These are phyloP conservation scores for Rhinopomastus cyanomelas DNA, from an alignment of 2,113 vertebrate species.

Conservation along the genomic window DNA sequence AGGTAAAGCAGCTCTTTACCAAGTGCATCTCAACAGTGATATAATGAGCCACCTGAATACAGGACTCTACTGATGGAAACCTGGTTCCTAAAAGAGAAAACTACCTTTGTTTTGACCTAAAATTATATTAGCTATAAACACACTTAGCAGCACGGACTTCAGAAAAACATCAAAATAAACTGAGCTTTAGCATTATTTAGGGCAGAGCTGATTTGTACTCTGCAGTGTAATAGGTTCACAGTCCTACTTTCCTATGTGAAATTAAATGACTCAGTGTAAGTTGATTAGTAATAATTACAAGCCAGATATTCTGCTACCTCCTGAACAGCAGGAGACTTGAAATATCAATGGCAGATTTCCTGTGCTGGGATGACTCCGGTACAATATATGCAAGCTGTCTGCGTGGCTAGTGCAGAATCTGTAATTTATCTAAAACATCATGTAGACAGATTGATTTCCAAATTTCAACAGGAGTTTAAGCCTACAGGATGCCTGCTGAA, in stretches of 20 bases:
- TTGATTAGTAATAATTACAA: slow-evolving; percentile 48
- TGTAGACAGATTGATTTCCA: background rate
- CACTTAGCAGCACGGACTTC: slow-evolving; percentile 12
- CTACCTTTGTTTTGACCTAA: slow-evolving; percentile 42
- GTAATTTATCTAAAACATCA: background rate
- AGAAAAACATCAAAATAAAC: slow-evolving; percentile 23
- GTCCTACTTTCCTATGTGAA: slow-evolving; percentile 5
- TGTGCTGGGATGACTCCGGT: background rate
- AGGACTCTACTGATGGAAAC: background rate
- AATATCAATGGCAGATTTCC: background rate
- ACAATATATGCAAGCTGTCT: background rate
- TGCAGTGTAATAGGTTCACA: slow-evolving; percentile 17
- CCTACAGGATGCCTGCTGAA: background rate
- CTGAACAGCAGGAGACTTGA: slow-evolving; percentile 4
- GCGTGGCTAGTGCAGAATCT: background rate
- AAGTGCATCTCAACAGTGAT: background rate
- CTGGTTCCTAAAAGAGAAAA: background rate
- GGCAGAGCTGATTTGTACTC: slow-evolving; percentile 38
- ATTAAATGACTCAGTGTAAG: slow-evolving; percentile 36
- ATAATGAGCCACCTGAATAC: background rate
- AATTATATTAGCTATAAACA: slow-evolving; percentile 30
- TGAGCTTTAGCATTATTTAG: slow-evolving; percentile 24
- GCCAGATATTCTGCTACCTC: background rate
- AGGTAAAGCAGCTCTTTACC: background rate
- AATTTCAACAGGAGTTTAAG: background rate